Conservation (phyloP, 2,113 vertebrate species). For the Rissa tridactyla region DNA sequence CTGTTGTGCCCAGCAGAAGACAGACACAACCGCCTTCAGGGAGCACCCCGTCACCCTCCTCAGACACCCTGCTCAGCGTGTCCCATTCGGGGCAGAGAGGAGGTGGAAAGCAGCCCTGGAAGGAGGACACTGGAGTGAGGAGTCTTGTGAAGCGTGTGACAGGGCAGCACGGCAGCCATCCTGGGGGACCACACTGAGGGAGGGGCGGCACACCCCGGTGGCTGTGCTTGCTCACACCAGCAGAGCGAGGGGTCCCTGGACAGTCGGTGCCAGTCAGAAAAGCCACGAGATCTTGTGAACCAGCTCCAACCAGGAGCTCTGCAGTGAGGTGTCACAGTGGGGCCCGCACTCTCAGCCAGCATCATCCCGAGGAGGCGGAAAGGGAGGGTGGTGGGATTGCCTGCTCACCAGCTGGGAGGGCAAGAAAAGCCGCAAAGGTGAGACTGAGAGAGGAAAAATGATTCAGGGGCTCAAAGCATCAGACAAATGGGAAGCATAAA, state of each 20-base stretch:
- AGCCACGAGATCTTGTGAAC: not conserved
- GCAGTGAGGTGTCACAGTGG: not conserved
- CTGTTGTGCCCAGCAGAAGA: not conserved
- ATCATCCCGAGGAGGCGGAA: not conserved
- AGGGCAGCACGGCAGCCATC: accelerated
- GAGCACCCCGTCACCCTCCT: not conserved
- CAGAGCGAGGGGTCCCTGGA: not conserved
- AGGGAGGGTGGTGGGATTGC: accelerated
- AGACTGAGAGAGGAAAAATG: not conserved
- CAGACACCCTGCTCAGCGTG: not conserved
- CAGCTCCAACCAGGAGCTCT: not conserved
- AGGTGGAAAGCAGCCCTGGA: not conserved
- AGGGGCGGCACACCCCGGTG: accelerated
- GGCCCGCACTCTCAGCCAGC: not conserved
- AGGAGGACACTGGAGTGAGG: not conserved
- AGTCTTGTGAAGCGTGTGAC: not conserved
- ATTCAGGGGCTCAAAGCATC: not conserved
- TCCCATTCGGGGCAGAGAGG: not conserved
- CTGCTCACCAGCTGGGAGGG: not conserved
- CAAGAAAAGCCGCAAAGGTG: not conserved
- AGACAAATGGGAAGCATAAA: slow-evolving; percentile 27
- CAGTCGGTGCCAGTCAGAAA: not conserved
- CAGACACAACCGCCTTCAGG: accelerated
- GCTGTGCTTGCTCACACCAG: not conserved
- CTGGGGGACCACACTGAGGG: accelerated